Conservation (phyloP, 2,113 vertebrate species). For the human (Homo sapiens) region GRCh38 chr1:45837501-45838000, state of each 20-base stretch:
- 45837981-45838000: no score
- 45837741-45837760: background rate
- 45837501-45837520: background rate
- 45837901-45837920: no score
- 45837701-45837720: background rate
- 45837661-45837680: background rate
- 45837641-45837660: background rate
- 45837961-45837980: no score
- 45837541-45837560: background rate
- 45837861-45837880: no score
- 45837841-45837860: no score
- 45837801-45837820: no score
- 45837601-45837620: background rate
- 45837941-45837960: no score
- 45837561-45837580: background rate
- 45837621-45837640: background rate
- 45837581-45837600: background rate
- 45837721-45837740: background rate
- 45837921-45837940: no score
- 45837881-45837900: no score
- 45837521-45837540: background rate
- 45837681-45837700: background rate
- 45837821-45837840: no score
- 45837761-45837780: background rate
- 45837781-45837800: background rate